Conservation (phyloP, 2,797 vertebrate genomes). For the Poeciliopsis turneri region DNA sequence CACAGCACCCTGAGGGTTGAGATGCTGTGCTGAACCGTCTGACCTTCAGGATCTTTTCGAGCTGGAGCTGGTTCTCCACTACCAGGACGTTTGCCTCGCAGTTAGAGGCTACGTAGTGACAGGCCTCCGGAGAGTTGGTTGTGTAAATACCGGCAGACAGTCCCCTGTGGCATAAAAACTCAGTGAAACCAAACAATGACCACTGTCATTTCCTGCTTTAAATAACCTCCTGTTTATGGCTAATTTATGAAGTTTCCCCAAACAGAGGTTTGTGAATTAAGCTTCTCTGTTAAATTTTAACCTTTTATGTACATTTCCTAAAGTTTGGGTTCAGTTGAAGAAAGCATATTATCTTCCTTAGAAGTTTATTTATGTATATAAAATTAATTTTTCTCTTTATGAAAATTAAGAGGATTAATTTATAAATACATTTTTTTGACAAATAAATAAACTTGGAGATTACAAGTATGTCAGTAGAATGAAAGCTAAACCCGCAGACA, state of each 20-base stretch:
- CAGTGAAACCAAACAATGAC: neutral
- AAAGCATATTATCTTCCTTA: neutral
- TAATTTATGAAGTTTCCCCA: neutral
- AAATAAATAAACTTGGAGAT: neutral
- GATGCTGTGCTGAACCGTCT: neutral
- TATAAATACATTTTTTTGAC: neutral
- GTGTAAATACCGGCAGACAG: conserved; percentile 83
- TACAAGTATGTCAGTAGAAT: neutral
- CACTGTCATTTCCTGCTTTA: neutral
- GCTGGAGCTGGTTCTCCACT: conserved; percentile 84
- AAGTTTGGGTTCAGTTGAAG: neutral
- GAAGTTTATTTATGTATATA: neutral
- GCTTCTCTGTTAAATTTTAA: neutral
- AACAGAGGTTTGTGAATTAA: neutral
- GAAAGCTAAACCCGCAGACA: neutral
- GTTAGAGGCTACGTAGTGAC: conserved; percentile 78
- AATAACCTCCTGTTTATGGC: neutral
- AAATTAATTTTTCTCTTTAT: neutral
- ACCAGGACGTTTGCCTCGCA: conserved; percentile 82
- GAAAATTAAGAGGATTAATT: too few relatives aligned
- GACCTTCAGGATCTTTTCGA: conserved; percentile 84
- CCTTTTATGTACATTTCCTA: neutral
- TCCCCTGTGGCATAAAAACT: conserved; percentile 68
- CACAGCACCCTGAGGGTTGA: neutral
- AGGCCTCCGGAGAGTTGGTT: conserved; percentile 82